Conservation (phyloP, 2,888 invertebrate genomes). For the Eumerus sabulonum region DNA sequence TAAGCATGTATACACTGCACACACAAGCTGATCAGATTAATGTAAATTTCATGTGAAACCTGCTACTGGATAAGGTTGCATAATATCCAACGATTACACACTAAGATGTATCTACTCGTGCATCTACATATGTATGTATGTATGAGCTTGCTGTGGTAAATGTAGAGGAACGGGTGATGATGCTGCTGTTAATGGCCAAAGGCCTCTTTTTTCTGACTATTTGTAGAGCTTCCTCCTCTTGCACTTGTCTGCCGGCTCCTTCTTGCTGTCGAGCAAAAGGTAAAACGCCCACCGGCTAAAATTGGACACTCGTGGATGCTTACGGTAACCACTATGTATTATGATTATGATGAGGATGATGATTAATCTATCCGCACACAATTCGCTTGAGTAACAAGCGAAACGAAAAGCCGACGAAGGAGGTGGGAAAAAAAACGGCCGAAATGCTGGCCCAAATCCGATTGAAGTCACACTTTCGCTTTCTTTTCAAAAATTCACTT, state of each 20-base stretch:
- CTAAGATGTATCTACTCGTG: conserved; percentile 12
- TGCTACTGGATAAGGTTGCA: conserved; percentile 61
- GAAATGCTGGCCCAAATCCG: conserved; percentile 37
- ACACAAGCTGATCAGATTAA: conserved; percentile 32
- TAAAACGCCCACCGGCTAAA: conserved; percentile 57
- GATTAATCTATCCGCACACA: conserved; percentile 10
- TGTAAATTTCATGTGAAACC: conserved; percentile 57
- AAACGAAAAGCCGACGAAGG: conserved; percentile 16
- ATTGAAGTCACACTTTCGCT: conserved; percentile 63
- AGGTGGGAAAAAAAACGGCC: conserved; percentile 7
- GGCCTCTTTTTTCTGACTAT: too few species aligned
- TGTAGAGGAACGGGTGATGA: conserved; percentile 24
- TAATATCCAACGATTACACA: conserved; percentile 46
- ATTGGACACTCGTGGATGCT: conserved; percentile 10
- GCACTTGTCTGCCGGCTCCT: conserved; percentile 3
- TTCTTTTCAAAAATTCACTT: conserved; percentile 32
- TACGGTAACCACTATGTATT: too few species aligned
- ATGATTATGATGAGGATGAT: conserved; percentile 7
- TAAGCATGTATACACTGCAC: conserved; percentile 34
- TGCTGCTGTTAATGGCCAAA: conserved; percentile 26
- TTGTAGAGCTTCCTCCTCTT: conserved; percentile 11
- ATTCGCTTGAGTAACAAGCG: too few species aligned
- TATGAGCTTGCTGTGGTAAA: conserved; percentile 23
- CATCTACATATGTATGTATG: conserved; percentile 27
- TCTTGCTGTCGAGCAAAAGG: conserved; percentile 11